These are phyloP conservation scores for Acanthurus tractus DNA, from an alignment of 2,797 vertebrate species.

Conservation along the genomic window DNA sequence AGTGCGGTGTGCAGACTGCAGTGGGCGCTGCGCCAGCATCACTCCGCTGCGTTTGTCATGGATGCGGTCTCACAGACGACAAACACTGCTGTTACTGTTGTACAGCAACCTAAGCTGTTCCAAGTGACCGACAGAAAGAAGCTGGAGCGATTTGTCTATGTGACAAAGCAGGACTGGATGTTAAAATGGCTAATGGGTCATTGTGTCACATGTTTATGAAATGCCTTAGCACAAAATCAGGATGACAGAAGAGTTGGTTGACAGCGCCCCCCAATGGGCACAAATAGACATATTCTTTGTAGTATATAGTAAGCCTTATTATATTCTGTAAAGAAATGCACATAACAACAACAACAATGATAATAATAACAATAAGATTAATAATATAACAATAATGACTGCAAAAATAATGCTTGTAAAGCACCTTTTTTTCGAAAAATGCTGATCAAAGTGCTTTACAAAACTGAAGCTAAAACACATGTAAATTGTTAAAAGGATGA, in stretches of 20 bases:
- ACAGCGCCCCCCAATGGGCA: conserved; percentile 63
- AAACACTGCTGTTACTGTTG: background rate
- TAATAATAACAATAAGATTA: too few species aligned
- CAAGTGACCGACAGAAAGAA: background rate
- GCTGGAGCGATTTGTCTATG: too few species aligned
- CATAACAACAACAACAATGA: background rate
- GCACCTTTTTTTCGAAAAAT: too few species aligned
- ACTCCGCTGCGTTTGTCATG: conserved; percentile 43
- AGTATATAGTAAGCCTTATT: too few species aligned
- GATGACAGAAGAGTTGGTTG: background rate
- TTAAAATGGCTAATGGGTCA: conserved; percentile 14
- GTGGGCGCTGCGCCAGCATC: conserved; percentile 59
- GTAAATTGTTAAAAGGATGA: too few species aligned
- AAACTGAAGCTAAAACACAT: too few species aligned
- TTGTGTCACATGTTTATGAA: conserved; percentile 45
- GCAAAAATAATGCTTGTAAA: too few species aligned
- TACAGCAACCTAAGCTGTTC: background rate
- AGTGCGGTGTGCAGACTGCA: conserved; percentile 53
- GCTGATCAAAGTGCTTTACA: too few species aligned
- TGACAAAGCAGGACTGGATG: background rate
- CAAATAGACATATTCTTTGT: background rate
- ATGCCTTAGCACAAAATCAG: conserved; percentile 14
- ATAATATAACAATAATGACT: too few species aligned
- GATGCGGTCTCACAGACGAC: conserved; percentile 28
- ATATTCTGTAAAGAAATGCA: background rate